Percentiles rank a stretch among this genome's conserved stretches.
phyloP scores from a whole-genome alignment of 1,140 invertebrate species.

The Apis mellifera region Amel_HAv3.1 CM009943.2:4838501-4839000 shows the following conservation, averaged over 20 bases:
- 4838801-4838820: constrained; percentile 58
- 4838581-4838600: neutral
- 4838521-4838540: neutral
- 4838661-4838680: constrained; percentile 7
- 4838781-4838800: constrained; percentile 11
- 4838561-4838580: neutral
- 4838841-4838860: constrained; percentile 3
- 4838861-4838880: neutral
- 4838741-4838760: constrained; percentile 35
- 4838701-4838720: neutral
- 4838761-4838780: neutral
- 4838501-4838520: neutral
- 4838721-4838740: neutral
- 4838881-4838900: accelerated
- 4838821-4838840: constrained; percentile 36
- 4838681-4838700: neutral
- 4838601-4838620: constrained; percentile 47
- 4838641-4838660: neutral
- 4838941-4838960: no score
- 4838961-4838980: no score
- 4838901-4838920: no score
- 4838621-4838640: neutral
- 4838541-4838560: no score
- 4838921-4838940: neutral
- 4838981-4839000: no score